Evolutionary conservation across 2,888 invertebrate genomes (phyloP), one percentile per base, ranked within the genome.

Genomic region (Zhuqinia jingwanae): DNA sequence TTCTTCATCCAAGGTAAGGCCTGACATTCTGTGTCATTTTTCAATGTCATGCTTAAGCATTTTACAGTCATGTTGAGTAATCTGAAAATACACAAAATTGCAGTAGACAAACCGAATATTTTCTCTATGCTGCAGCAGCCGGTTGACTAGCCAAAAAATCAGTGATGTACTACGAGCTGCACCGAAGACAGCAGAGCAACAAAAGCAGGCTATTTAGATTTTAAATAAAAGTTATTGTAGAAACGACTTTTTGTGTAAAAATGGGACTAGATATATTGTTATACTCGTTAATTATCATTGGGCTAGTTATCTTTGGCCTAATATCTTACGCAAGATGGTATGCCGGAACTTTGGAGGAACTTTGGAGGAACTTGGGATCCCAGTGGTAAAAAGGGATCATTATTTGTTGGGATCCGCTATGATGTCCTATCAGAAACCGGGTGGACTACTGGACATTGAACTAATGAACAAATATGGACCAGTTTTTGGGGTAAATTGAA

Each of bases 401-500:
- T 80, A 88, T n/a, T 42, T 90, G 0, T 22, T 88, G 0, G 90
- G 90, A 11, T 88, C 85, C 20, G 82, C 88, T 5, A 47, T 87
- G 1, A 60, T 88, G 30, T 42, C 87, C 2, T 89, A 88, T 75
- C 10, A 65, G 30, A 85, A 75, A 63, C 27, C 76, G 36, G 83
- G 84, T 0, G 87, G 85, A 6, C 20, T 86, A 2, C 77, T 82
- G 13, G 90, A 90, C 68, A 84, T 90, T 30, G 70, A 88, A 70
- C 22, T 70, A 13, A 87, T 88, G 56, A 87, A 89, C 45, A 82
- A 81, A 68, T 85, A 87, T 75, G 90, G 90, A 10, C 78, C 87
- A 5, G 68, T 89, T 45, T 90, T 77, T 75, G 90, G 90, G 68
- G 90, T 90, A 87, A 77, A 17, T 30, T 30, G 36, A n/a, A n/a